Percentiles rank a stretch among this genome's conserved stretches.
Conservation (phyloP, 2,797 vertebrate species). For the Hydrocynus forskahlii region DNA sequence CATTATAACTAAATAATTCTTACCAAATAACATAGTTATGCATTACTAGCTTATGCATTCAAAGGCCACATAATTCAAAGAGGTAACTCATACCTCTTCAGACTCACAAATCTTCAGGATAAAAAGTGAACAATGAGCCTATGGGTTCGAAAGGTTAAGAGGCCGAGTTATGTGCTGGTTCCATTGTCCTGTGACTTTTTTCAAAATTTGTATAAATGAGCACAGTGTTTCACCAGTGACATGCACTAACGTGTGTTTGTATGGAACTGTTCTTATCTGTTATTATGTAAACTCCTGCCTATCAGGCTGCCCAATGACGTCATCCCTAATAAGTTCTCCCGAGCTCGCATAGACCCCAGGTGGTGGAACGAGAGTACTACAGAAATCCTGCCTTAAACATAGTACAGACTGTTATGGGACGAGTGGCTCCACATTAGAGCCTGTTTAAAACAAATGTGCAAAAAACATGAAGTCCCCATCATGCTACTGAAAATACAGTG, state of each 20-base stretch:
- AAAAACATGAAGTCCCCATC: background rate
- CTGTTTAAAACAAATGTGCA: background rate
- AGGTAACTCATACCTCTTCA: background rate
- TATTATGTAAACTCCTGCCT: slow-evolving; percentile 52
- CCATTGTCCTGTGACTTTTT: background rate
- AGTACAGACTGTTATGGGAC: no score
- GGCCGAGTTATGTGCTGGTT: background rate
- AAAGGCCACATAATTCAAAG: background rate
- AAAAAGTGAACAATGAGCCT: background rate
- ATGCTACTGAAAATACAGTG: background rate
- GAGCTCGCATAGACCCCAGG: slow-evolving; percentile 60
- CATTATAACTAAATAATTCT: no score
- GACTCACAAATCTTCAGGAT: background rate
- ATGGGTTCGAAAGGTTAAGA: background rate
- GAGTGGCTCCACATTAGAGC: background rate
- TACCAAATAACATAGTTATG: no score
- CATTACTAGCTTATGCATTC: no score
- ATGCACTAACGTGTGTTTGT: background rate
- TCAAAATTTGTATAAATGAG: slow-evolving; percentile 15
- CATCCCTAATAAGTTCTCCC: slow-evolving; percentile 48
- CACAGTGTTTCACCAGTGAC: background rate
- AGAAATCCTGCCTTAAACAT: slow-evolving; percentile 15
- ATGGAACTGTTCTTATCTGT: slow-evolving; percentile 40
- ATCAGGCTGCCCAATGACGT: slow-evolving; percentile 55
- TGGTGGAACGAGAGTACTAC: slow-evolving; percentile 48